Conservation (phyloP, 2,888 invertebrate species). For the Drosophila putrida region DNA sequence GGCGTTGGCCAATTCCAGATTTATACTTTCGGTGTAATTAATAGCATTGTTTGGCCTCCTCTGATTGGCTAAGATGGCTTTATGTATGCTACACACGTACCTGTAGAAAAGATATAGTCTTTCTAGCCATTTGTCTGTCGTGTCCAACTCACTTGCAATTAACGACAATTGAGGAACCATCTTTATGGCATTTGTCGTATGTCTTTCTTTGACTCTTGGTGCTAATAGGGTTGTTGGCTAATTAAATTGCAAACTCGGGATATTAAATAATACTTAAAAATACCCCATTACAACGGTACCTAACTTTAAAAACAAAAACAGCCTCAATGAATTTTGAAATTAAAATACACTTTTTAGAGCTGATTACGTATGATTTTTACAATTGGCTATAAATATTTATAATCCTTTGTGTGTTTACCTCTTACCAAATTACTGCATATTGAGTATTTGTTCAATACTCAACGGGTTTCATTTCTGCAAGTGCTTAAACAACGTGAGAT, state of each 20-base stretch:
- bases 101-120: background rate
- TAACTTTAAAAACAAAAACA: background rate
- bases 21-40: conserved; percentile 67
- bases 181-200: conserved; percentile 28
- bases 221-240: conserved; percentile 62
- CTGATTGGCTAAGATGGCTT: conserved; percentile 55
- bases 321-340: background rate
- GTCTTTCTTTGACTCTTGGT: conserved; percentile 26
- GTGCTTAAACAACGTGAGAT: background rate
- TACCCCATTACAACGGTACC: conserved; percentile 2
- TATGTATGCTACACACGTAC: conserved; percentile 27
- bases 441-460: conserved; percentile 2
- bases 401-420: background rate
- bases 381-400: conserved; percentile 7
- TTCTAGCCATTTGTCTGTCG: conserved; percentile 14
- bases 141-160: conserved; percentile 9
- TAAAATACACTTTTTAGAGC: background rate
- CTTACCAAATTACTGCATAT: background rate
- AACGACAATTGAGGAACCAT: conserved; percentile 17
- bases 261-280: conserved; percentile 44
- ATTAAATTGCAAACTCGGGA: conserved; percentile 59
- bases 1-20: conserved; percentile 48
- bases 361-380: conserved; percentile 3
- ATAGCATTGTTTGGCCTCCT: conserved; percentile 56
- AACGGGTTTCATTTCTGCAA: background rate